Conservation (phyloP, 2,888 invertebrate genomes). For the Watsonalla cultraria region DNA sequence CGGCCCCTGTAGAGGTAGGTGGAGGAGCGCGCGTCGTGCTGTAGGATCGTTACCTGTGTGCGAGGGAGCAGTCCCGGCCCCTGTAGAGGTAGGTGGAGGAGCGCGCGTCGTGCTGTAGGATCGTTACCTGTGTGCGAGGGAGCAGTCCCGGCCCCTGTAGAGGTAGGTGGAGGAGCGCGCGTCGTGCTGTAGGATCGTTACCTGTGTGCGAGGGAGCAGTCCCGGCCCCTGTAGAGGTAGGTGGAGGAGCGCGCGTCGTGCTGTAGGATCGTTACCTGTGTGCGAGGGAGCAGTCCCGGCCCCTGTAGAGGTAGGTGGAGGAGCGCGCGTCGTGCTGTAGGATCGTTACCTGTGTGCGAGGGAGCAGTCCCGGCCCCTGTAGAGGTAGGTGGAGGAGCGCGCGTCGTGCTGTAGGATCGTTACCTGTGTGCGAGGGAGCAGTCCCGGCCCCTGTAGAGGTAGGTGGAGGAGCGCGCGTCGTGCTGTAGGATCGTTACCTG, state of each 20-base stretch:
- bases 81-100: slow-evolving; percentile 81
- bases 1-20: slow-evolving; percentile 84
- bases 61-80: slow-evolving; percentile 85
- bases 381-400: slow-evolving; percentile 78
- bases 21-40: slow-evolving; percentile 79
- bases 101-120: slow-evolving; percentile 80
- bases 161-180: slow-evolving; percentile 78
- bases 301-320: slow-evolving; percentile 82
- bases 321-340: slow-evolving; percentile 80
- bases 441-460: slow-evolving; percentile 85
- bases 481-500: too few species aligned
- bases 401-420: too few species aligned
- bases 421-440: slow-evolving; percentile 82
- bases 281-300: slow-evolving; percentile 84
- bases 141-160: slow-evolving; percentile 87
- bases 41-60: too few species aligned
- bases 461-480: slow-evolving; percentile 79
- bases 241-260: slow-evolving; percentile 79
- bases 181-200: too few species aligned
- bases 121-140: too few species aligned
- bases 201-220: slow-evolving; percentile 83
- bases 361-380: slow-evolving; percentile 87
- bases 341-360: too few species aligned
- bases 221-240: slow-evolving; percentile 85
- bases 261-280: too few species aligned